These are phyloP conservation scores for Bostrychus sinensis DNA, from an alignment of 2,113 vertebrate species.

Conservation along the genomic window DNA sequence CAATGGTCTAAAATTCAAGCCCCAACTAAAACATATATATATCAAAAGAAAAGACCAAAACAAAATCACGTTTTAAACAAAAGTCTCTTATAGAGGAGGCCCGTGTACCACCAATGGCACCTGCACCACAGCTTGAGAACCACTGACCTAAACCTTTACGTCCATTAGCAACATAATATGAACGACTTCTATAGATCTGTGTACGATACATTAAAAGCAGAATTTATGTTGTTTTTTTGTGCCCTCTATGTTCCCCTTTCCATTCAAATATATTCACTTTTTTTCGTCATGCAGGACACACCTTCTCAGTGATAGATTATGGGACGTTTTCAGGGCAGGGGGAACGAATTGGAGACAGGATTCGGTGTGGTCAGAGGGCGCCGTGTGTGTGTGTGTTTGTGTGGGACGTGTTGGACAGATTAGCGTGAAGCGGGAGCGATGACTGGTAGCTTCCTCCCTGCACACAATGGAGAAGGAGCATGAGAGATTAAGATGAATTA, in stretches of 20 bases:
- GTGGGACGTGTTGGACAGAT: not conserved
- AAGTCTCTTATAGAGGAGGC: no score
- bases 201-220: not conserved
- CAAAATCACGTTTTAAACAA: no score
- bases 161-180: no score
- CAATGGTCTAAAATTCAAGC: no score
- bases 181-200: no score
- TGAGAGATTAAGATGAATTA: conserved; percentile 7
- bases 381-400: not conserved
- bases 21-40: no score
- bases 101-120: no score
- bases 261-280: not conserved
- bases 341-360: not conserved
- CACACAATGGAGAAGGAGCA: not conserved
- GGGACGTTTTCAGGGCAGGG: not conserved
- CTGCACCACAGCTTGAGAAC: no score
- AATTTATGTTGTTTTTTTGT: not conserved
- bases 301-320: conserved; percentile 3
- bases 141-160: no score
- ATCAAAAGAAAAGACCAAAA: no score
- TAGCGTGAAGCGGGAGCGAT: not conserved
- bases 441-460: conserved; percentile 2
- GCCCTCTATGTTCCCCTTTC: not conserved
- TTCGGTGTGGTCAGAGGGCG: not conserved
- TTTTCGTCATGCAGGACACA: not conserved